Base-by-base conservation (phyloP, 2,797 vertebrate species). In the Apogon hyalosoma region DNA sequence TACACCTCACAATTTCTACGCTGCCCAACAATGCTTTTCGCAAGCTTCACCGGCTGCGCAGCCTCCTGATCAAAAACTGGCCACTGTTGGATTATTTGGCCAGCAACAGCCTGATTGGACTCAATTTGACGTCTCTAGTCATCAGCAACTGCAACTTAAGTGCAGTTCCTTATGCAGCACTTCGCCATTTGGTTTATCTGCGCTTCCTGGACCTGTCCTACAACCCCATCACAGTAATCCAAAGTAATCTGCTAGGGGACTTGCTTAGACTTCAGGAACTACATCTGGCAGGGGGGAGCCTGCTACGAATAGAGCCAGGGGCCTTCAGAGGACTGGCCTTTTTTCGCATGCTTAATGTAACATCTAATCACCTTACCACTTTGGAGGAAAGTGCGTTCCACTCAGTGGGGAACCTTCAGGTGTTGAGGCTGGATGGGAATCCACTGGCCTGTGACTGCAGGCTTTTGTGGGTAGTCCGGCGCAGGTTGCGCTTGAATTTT, bases 371-470 rank as follows among this genome's bases (percentile, higher is more conserved):
- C 63, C 93, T 97, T 15, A 77, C 76, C 14, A 97, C 95, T 0
- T 85, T 97, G 3, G 95, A 96, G 79, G 95, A 97, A 77, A 89
- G 92, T 1, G 94, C 87, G 76, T 96, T 98, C 70, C 94, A 96
- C 71, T 94, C 95, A 0, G 92, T 94, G 14, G 94, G 95, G 50
- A 95, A 92, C 80, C 84, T 98, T 70, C 95, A 96, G 76, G 95
- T 93, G 31, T 75, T 98, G 61, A 83, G 95, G n/a, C 78, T 98
- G 45, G 96, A 96, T 2, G 89, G 91, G 45, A 98, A 97, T 74
- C 96, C 95, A 0, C 75, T 98, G 33, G 93, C 94, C 18, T 98
- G 96, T 3, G 96, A 98, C 87, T 98, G 96, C 66, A 93, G 96
- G 2, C 93, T 98, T 28, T 90, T 97, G 8, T 97, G 96, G 96